Evolutionary conservation across 1,140 invertebrate species (phyloP).

Genomic region (Aphaenogaster floridana): DNA sequence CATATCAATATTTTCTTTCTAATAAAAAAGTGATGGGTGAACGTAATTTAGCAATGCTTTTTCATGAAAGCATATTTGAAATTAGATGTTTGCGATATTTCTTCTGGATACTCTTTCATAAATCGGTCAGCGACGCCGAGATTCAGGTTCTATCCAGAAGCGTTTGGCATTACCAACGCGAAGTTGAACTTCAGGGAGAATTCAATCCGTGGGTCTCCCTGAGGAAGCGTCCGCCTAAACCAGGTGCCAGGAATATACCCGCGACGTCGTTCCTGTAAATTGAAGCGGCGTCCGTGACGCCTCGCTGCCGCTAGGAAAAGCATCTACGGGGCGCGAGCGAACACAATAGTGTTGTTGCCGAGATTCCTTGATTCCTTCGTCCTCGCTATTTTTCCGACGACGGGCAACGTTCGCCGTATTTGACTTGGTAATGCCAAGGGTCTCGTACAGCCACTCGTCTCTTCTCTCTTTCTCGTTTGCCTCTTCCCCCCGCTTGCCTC

Average conservation of each 20-base stretch:
- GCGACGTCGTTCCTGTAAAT: constrained; percentile 74
- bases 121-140: constrained; percentile 24
- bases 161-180: constrained; percentile 20
- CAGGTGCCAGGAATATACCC: constrained; percentile 76
- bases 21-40: not conserved
- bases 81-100: not conserved
- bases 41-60: too few relatives aligned
- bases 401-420: constrained; percentile 80
- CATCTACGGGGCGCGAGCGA: not conserved
- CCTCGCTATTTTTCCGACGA: constrained; percentile 81
- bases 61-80: not conserved
- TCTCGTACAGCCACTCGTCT: constrained; percentile 76
- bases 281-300: constrained; percentile 57
- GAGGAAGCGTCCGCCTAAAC: constrained; percentile 47
- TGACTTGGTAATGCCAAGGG: constrained; percentile 86
- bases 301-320: constrained; percentile 27
- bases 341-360: constrained; percentile 56
- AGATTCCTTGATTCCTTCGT: constrained; percentile 82
- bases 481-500: not conserved
- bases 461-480: constrained; percentile 49
- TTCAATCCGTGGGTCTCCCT: constrained; percentile 56
- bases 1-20: not conserved
- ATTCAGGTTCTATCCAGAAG: constrained; percentile 4
- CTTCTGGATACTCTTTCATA: not conserved
- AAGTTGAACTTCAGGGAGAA: constrained; percentile 16